These are phyloP conservation scores for Leucoma salicis DNA, from an alignment of 2,888 invertebrate genomes.

Conservation along the genomic window DNA sequence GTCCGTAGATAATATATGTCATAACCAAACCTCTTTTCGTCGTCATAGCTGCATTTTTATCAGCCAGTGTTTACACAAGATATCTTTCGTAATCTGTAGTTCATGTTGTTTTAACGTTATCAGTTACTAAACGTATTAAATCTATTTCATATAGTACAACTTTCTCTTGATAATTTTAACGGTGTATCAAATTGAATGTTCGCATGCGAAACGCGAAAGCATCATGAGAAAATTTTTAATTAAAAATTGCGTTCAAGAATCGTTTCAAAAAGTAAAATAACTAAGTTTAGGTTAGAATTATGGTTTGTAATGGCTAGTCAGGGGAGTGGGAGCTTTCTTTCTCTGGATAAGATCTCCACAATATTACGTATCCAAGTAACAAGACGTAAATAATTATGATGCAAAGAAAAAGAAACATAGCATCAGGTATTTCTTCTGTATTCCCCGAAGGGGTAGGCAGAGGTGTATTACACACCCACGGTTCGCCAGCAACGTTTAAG, in stretches of 20 bases:
- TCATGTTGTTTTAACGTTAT: slow-evolving; percentile 29
- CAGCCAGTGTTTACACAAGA: slow-evolving; percentile 22
- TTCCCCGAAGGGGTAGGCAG: too few relatives aligned
- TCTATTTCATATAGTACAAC: slow-evolving; percentile 15
- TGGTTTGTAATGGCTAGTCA: too few relatives aligned
- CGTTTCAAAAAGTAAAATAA: not conserved
- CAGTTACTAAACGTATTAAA: slow-evolving; percentile 27
- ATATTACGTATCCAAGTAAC: too few relatives aligned
- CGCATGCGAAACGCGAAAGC: slow-evolving; percentile 18
- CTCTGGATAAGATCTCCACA: too few relatives aligned
- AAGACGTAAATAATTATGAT: too few relatives aligned
- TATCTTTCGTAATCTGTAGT: slow-evolving; percentile 26
- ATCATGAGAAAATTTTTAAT: slow-evolving; percentile 20
- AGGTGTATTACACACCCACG: too few relatives aligned
- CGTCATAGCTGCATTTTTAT: slow-evolving; percentile 34
- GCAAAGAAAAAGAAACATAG: too few relatives aligned
- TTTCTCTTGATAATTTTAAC: slow-evolving; percentile 26
- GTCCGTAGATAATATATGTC: slow-evolving; percentile 10
- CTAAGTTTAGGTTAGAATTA: too few relatives aligned
- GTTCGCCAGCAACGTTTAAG: too few relatives aligned
- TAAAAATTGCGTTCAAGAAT: slow-evolving; percentile 8
- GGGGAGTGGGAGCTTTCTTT: too few relatives aligned
- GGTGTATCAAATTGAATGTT: slow-evolving; percentile 20
- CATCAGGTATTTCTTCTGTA: too few relatives aligned
- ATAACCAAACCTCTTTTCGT: slow-evolving; percentile 14